These are phyloP conservation scores for Acholoe squamosa DNA, from an alignment of 2,888 invertebrate genomes.

Conservation along the genomic window DNA sequence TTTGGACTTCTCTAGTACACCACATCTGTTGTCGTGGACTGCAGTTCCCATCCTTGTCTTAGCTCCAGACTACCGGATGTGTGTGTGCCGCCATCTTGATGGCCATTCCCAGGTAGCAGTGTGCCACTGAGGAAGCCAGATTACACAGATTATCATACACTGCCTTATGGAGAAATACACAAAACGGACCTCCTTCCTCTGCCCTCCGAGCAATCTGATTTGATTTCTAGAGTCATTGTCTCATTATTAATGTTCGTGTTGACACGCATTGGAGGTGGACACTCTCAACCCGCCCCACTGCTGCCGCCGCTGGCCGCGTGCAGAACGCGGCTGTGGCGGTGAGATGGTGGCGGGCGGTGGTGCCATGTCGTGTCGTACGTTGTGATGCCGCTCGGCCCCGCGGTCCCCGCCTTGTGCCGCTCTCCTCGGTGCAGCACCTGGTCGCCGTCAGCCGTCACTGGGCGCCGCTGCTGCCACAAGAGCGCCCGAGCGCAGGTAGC, in stretches of 20 bases:
- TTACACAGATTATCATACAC: too few relatives aligned
- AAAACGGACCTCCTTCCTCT: too few relatives aligned
- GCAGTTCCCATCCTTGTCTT: neutral
- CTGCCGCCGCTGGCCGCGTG: neutral
- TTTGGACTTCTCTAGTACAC: too few relatives aligned
- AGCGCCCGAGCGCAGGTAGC: neutral
- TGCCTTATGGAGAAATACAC: too few relatives aligned
- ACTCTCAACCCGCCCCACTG: neutral
- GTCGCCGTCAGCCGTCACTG: neutral
- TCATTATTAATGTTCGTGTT: too few relatives aligned
- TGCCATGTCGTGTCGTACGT: neutral
- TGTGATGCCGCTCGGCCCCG: conserved; percentile 54
- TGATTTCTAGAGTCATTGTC: too few relatives aligned
- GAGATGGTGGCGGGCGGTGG: neutral
- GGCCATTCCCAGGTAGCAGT: conserved; percentile 16
- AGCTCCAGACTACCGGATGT: neutral
- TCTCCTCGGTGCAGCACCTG: neutral
- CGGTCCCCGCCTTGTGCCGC: neutral
- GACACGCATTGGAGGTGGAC: too few relatives aligned
- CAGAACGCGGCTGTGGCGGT: neutral
- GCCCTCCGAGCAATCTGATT: too few relatives aligned
- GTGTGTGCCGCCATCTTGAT: conserved; percentile 16
- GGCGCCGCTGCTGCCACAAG: neutral
- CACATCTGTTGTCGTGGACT: neutral
- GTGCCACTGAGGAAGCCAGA: neutral